A percentile compares a stretch with the other conserved stretches of the same genome.
Evolutionary conservation across 2,113 vertebrate genomes (phyloP).

Genomic region (Pyrgilauda ruficollis): DNA sequence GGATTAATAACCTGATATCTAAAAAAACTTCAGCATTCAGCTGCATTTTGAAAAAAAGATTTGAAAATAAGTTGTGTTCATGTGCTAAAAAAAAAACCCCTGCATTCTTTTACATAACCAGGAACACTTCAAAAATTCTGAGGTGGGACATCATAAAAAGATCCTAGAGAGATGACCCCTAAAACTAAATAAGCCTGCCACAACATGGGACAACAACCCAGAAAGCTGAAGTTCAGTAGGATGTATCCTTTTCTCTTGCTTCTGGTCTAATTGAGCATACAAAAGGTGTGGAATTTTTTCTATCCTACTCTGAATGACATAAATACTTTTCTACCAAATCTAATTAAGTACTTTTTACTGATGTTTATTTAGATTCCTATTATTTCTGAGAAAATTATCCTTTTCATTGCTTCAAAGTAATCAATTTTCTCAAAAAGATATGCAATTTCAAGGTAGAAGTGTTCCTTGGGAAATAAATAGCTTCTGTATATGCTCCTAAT

Average conservation of each 20-base stretch:
- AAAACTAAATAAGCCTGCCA: not conserved
- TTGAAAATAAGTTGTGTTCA: not conserved
- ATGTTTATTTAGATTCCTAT: not conserved
- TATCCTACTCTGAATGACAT: not conserved
- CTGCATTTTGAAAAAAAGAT: not conserved
- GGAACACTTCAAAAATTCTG: not conserved
- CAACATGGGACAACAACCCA: not conserved
- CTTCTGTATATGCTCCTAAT: not conserved
- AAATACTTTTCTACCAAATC: not conserved
- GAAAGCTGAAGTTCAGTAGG: not conserved
- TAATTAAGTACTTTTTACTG: not conserved
- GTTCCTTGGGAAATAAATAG: not conserved
- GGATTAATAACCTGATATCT: not conserved
- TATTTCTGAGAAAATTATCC: not conserved
- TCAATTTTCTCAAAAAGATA: not conserved
- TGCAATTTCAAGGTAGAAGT: not conserved
- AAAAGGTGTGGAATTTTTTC: not conserved
- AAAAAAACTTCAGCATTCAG: not conserved
- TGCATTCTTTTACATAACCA: not conserved
- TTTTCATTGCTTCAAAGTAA: not conserved
- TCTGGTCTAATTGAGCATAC: not conserved
- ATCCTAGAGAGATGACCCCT: not conserved
- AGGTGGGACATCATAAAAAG: not conserved
- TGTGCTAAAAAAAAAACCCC: accelerated
- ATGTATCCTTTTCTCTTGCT: not conserved